Evolutionary conservation across 2,113 vertebrate genomes (phyloP), one percentile per base, ranked within the genome.

Genomic region (Athene cunicularia): DNA sequence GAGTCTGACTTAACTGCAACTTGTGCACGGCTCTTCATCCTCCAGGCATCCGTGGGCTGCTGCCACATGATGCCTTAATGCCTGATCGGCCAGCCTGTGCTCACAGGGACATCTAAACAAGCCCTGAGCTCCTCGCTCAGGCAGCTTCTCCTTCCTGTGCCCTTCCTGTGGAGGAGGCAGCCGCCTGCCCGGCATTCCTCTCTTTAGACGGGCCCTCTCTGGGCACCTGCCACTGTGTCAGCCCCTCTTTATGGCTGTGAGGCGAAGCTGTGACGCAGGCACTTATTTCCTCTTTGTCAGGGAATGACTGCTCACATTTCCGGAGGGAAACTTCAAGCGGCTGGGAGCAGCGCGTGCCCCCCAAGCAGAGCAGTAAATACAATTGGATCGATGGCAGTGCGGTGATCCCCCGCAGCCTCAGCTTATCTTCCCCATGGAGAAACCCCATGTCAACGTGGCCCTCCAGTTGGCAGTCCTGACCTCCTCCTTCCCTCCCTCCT

Each of bases 361-460:
- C 41, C 10, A 70, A 0, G 45, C 32, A 0, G 0, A 45, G 30
- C 63, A 22, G 30, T 39, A 74, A 49, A 58, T 35, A 4, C 0
- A 1, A 6, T 12, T 35, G 16, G 33, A 70, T 21, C 4, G 1
- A 15, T 2, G 3, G 56, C 47, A 81, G n/a, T 23, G 52, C 39
- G 49, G 37, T 63, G 63, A 56, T 2, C 2, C 27, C 64, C 37
- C 14, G 2, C 53, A 73, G 6, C 32, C 74, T 49, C 68, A 45
- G 14, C 22, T 75, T 59, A 24, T 37, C 14, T 88, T 73, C 28
- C 22, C n/a, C n/a, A 22, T 5, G 9, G 53, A 72, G 67, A 76
- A 84, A 49, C 11, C 45, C 13, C 9, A 11, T 0, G 2, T 35
- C 43, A 55, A 15, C 18, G 30, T 26, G 11, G 39, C 15, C 26